Evolutionary conservation across 2,888 invertebrate genomes (phyloP).

Genomic region (Chelonus formosanus): DNA sequence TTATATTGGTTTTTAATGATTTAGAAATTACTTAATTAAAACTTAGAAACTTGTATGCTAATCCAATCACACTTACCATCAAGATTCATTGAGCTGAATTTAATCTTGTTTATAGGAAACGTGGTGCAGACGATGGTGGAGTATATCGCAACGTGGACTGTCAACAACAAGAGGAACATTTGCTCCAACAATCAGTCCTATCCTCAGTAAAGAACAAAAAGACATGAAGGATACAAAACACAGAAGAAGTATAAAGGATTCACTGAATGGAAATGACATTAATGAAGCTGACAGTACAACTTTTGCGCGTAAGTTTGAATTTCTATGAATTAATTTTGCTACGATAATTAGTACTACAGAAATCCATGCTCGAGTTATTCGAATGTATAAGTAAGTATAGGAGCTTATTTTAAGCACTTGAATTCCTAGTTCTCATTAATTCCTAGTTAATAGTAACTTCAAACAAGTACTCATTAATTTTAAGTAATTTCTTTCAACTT

Average conservation of each 20-base stretch:
- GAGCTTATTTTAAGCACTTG: too few relatives aligned
- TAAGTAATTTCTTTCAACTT: too few relatives aligned
- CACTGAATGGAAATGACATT: conserved; percentile 39
- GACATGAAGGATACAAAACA: conserved; percentile 45
- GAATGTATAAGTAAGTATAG: too few relatives aligned
- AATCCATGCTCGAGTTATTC: background rate
- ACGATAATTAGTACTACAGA: background rate
- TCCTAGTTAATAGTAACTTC: too few relatives aligned
- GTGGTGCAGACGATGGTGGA: conserved; percentile 73
- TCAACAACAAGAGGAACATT: conserved; percentile 52
- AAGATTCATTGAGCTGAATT: background rate
- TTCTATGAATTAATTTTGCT: conserved; percentile 14
- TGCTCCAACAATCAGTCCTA: conserved; percentile 53
- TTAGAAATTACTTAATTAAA: too few relatives aligned
- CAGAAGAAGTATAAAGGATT: conserved; percentile 38
- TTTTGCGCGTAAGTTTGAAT: conserved; percentile 35
- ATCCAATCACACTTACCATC: too few relatives aligned
- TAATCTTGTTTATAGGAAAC: conserved; percentile 67
- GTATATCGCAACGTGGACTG: conserved; percentile 56
- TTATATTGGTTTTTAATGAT: too few relatives aligned
- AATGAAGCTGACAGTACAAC: conserved; percentile 39
- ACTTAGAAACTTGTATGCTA: too few relatives aligned
- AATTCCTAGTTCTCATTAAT: too few relatives aligned
- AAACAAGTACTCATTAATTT: too few relatives aligned
- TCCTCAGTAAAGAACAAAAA: conserved; percentile 49